Evolutionary conservation across 2,888 invertebrate genomes (phyloP).

Genomic region (Marasmarcha lunaedactyla): DNA sequence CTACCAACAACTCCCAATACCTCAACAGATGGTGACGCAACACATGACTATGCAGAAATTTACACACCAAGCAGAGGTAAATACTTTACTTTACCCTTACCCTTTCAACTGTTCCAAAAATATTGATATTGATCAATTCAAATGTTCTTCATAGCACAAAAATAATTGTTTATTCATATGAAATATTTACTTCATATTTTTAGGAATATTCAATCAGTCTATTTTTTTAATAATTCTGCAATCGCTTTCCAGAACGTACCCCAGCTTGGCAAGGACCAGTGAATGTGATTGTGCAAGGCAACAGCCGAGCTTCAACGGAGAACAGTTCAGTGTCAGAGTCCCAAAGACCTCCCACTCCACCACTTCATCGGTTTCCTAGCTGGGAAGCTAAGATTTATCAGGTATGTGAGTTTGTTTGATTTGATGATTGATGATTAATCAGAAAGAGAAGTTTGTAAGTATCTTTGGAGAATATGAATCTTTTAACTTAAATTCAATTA

Average conservation of each 20-base stretch:
- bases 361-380: constrained; percentile 89
- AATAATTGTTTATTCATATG: too few relatives aligned
- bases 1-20: constrained; percentile 70
- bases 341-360: constrained; percentile 85
- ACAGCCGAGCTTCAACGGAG: constrained; percentile 65
- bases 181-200: too few relatives aligned
- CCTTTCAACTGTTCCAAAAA: not conserved
- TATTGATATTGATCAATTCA: constrained; percentile 1
- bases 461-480: too few relatives aligned
- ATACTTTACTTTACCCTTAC: constrained; percentile 14
- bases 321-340: constrained; percentile 51
- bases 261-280: constrained; percentile 65
- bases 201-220: too few relatives aligned
- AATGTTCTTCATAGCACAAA: too few relatives aligned
- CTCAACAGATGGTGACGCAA: constrained; percentile 74
- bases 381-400: constrained; percentile 98
- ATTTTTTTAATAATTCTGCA: too few relatives aligned
- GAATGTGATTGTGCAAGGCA: constrained; percentile 61
- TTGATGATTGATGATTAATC: too few relatives aligned
- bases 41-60: constrained; percentile 94
- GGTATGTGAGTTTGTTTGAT: constrained; percentile 71
- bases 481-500: too few relatives aligned
- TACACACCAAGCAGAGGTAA: constrained; percentile 90
- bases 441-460: too few relatives aligned
- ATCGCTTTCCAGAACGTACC: constrained; percentile 40